Conservation (phyloP, 2,888 invertebrate genomes). For the Galeopsomyia nigrocyanea region DNA sequence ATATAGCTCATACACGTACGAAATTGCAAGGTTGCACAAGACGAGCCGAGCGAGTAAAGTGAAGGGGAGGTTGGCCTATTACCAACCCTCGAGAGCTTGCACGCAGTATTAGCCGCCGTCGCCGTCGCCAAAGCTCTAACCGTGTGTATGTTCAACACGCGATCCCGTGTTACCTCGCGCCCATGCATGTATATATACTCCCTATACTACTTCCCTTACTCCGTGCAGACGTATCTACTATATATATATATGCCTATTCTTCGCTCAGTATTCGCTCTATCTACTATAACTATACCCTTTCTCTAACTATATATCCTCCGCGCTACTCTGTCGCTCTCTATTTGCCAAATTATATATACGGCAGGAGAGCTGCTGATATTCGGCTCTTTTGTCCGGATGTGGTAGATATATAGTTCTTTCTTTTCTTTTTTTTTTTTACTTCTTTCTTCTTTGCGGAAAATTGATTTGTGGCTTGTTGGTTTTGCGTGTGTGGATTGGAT, state of each 20-base stretch:
- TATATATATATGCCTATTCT: background rate
- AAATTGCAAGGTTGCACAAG: slow-evolving; percentile 48
- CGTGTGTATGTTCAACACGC: slow-evolving; percentile 66
- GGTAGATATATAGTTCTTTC: too few species aligned
- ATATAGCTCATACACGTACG: too few species aligned
- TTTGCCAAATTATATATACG: background rate
- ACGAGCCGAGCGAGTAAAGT: slow-evolving; percentile 44
- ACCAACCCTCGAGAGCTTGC: slow-evolving; percentile 59
- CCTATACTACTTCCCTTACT: slow-evolving; percentile 10
- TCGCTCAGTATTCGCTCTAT: background rate
- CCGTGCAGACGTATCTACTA: background rate
- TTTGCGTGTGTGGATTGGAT: too few species aligned
- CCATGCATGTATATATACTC: slow-evolving; percentile 41
- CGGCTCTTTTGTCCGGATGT: too few species aligned
- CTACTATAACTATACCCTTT: background rate
- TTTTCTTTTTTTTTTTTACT: too few species aligned
- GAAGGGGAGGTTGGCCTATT: slow-evolving; percentile 54
- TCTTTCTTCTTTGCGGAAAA: too few species aligned
- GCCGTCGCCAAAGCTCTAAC: slow-evolving; percentile 55
- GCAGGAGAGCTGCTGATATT: background rate
- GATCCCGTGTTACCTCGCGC: slow-evolving; percentile 64
- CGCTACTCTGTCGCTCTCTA: slow-evolving; percentile 3
- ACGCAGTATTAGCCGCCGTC: slow-evolving; percentile 49
- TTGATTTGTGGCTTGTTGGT: too few species aligned
- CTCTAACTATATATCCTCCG: background rate